phyloP scores from a whole-genome alignment of 1,140 invertebrate species.

The Drosophila teissieri region DNA sequence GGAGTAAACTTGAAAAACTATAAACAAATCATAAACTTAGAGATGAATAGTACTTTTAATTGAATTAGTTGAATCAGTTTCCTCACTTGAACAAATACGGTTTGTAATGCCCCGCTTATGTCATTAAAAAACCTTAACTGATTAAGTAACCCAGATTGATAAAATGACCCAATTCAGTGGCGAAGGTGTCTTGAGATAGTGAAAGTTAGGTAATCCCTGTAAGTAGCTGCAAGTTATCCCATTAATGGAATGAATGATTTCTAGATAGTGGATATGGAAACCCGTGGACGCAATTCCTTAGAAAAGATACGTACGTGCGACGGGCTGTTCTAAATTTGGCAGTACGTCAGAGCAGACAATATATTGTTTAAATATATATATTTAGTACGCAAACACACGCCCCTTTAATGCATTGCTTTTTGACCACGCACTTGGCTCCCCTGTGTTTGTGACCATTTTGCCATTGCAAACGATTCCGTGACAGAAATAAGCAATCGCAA shows the following conservation, averaged over 20 bases:
- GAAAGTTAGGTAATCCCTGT: background rate
- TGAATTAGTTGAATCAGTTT: background rate
- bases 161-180: background rate
- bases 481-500: constrained; percentile 49
- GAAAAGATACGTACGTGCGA: constrained; percentile 8
- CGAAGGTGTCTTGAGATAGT: background rate
- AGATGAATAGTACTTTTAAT: too few species aligned
- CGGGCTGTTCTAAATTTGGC: constrained; percentile 36
- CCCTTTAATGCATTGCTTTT: constrained; percentile 27
- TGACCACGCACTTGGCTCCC: constrained; percentile 33
- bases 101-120: background rate
- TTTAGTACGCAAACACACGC: background rate
- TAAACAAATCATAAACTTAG: constrained; percentile 6
- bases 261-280: constrained; percentile 19
- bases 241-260: constrained; percentile 10
- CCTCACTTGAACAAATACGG: background rate
- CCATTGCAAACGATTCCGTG: constrained; percentile 43
- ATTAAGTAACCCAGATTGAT: constrained; percentile 17
- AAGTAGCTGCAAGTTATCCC: background rate
- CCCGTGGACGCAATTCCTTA: constrained; percentile 1
- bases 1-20: background rate
- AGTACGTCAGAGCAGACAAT: constrained; percentile 23
- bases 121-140: constrained; percentile 6
- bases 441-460: constrained; percentile 24
- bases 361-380: background rate